Base-by-base conservation (phyloP, 2,888 invertebrate genomes). In the Smittia sp. region DNA sequence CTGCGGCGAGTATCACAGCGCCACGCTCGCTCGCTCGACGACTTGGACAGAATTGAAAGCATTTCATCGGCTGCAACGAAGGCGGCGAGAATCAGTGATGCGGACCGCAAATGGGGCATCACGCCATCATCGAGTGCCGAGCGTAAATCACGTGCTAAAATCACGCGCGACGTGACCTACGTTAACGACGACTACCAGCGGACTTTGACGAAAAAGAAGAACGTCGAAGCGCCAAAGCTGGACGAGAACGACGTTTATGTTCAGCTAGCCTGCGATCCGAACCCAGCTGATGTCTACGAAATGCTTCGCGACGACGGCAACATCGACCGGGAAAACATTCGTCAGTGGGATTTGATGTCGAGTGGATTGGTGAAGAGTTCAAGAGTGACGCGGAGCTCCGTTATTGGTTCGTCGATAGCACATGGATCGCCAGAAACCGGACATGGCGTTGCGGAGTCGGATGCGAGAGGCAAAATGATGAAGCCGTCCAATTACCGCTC, bases 281-380 rank as follows among this genome's bases (percentile, higher is more conserved):
- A 67, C 6, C 7, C 58, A 0, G 1, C 38, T 2, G 80, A 82
- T 76, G 79, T 81, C 1, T 82, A 82, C 74, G 82, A 82, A 76
- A 81, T 80, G 32, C 75, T 82, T 75, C 80, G 82, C 1, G 81
- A 81, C 69, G 82, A 82, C 66, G 22, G 85, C 72, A 85, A 86
- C 77, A 88, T 93, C 78, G 93, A 93, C 84, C 88, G 93, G 78
- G 93, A 93, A 83, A 93, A 91, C 77, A 86, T 93, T 77, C 86
- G 93, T 72, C 93, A 93, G 79, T 93, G 93, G 93, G 93, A 93
- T 83, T 86, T 93, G 78, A 87, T 93, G 89, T 93, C 93, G 75
- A 93, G 93, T 85, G 93, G 88, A 76, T 84, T 90, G 77, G 87
- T 89, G 86, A 88, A 83, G 77, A 84, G 84, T 76, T 78, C 78